These are phyloP conservation scores for Macrobrachium rosenbergii DNA, from an alignment of 1,140 invertebrate genomes.

Conservation along the genomic window DNA sequence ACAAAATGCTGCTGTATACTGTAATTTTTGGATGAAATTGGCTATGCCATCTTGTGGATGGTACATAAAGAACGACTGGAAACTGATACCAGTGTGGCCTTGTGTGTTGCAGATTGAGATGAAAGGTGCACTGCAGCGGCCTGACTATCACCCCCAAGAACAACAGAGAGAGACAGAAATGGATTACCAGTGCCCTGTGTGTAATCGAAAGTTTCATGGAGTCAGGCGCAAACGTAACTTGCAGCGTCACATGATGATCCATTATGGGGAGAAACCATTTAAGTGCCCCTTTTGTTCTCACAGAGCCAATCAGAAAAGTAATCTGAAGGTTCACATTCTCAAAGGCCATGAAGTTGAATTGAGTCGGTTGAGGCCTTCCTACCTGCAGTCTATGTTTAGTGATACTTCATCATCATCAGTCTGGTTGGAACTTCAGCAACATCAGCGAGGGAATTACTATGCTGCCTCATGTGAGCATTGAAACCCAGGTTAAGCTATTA, in stretches of 20 bases:
- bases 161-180: constrained; percentile 7
- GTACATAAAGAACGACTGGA: not conserved
- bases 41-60: no score
- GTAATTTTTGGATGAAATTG: no score
- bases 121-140: constrained; percentile 26
- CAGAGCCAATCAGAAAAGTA: constrained; percentile 80
- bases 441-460: no score
- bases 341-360: constrained; percentile 82
- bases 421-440: no score
- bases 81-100: constrained; percentile 59
- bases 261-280: constrained; percentile 90
- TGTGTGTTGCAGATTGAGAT: constrained; percentile 61
- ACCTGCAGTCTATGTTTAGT: no score
- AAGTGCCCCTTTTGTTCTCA: constrained; percentile 82
- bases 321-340: constrained; percentile 76
- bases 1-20: not conserved
- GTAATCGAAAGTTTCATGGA: constrained; percentile 60
- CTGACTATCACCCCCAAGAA: not conserved
- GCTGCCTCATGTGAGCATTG: no score
- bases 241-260: constrained; percentile 69
- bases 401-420: no score
- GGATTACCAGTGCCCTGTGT: constrained; percentile 56
- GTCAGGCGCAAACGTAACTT: constrained; percentile 63
- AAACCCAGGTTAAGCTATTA: no score
- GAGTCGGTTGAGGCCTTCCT: no score